These are phyloP conservation scores for Xyrichtys novacula DNA, from an alignment of 2,797 vertebrate species.

Conservation along the genomic window DNA sequence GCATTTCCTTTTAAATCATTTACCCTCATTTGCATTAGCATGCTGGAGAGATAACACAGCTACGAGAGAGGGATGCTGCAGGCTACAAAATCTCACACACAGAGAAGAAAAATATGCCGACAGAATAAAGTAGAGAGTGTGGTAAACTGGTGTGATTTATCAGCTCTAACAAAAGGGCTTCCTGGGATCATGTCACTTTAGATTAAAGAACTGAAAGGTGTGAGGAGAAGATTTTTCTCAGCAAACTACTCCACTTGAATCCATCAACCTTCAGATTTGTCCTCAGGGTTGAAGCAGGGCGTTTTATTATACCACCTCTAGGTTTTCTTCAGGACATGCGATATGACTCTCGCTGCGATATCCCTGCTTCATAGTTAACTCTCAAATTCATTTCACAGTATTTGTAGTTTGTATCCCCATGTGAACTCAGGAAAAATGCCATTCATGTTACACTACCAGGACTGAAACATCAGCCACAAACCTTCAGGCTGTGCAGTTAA, in stretches of 20 bases:
- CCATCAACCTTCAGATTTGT: constrained; percentile 15
- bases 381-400: constrained; percentile 14
- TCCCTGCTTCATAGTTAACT: constrained; percentile 1
- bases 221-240: constrained; percentile 9
- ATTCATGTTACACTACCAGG: not conserved
- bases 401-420: not conserved
- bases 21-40: constrained; percentile 30
- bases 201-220: not conserved
- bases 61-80: constrained; percentile 26
- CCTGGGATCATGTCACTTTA: not conserved
- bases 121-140: not conserved
- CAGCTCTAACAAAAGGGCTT: not conserved
- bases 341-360: constrained; percentile 31
- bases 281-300: constrained; percentile 10
- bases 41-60: constrained; percentile 9
- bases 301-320: constrained; percentile 47
- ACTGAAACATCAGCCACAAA: constrained; percentile 19
- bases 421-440: constrained; percentile 10
- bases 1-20: constrained; percentile 38
- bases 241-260: constrained; percentile 8
- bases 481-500: not conserved
- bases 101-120: constrained; percentile 30
- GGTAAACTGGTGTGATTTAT: not conserved
- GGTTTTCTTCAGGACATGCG: constrained; percentile 56
- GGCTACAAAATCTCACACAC: constrained; percentile 15